Conservation (phyloP, 2,797 vertebrate genomes). For the Austrolebias charrua region DNA sequence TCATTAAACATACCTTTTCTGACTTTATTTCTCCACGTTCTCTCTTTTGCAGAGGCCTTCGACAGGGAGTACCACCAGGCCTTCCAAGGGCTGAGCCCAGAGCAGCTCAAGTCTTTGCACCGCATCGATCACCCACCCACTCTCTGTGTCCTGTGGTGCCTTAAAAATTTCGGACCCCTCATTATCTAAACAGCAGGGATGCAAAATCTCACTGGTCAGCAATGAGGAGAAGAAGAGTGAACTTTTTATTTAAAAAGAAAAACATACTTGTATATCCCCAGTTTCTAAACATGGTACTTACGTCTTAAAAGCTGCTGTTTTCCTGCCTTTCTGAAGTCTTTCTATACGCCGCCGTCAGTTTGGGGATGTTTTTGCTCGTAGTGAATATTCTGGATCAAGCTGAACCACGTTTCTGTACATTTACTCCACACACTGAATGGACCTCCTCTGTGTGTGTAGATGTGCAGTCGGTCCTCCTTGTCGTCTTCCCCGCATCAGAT, state of each 20-base stretch:
- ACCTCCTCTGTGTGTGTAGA: conserved; percentile 6
- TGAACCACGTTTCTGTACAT: conserved; percentile 36
- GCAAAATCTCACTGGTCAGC: not conserved
- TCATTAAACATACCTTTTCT: not conserved
- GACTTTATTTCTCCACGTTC: not conserved
- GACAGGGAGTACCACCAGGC: conserved; percentile 91
- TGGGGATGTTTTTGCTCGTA: conserved; percentile 39
- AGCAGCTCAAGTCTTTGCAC: conserved; percentile 85
- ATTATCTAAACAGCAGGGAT: conserved; percentile 79
- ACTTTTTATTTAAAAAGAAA: conserved; percentile 4
- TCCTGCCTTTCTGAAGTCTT: conserved; percentile 13
- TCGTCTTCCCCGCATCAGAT: conserved; percentile 1
- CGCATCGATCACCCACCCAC: conserved; percentile 86
- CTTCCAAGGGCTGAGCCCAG: conserved; percentile 82
- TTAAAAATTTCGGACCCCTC: conserved; percentile 89
- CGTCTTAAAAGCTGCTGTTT: conserved; percentile 30
- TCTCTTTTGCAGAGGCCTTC: conserved; percentile 87
- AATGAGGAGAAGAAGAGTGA: not conserved
- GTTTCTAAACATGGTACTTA: conserved; percentile 64
- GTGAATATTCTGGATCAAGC: conserved; percentile 25
- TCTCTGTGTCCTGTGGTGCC: conserved; percentile 86
- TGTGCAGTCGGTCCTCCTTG: conserved; percentile 10
- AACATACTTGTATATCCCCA: not conserved
- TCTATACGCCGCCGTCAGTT: conserved; percentile 26
- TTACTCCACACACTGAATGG: conserved; percentile 48